Evolutionary conservation across 2,113 vertebrate genomes (phyloP).

Genomic region (Rhynchomys soricoides): DNA sequence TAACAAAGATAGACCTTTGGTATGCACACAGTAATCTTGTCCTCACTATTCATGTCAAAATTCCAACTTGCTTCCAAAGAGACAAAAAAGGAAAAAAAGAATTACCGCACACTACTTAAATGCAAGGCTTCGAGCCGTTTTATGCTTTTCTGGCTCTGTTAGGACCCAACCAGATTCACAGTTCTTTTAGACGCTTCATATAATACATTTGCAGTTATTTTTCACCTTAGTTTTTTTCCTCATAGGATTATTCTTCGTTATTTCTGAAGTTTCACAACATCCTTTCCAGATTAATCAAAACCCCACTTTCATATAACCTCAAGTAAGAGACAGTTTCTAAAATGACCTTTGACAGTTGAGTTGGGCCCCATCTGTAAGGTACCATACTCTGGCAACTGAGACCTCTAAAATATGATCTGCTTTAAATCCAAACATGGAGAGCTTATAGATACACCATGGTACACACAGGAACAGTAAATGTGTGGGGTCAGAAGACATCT

Average conservation of each 20-base stretch:
- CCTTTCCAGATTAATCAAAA: constrained; percentile 15
- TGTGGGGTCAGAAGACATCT: neutral
- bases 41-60: constrained; percentile 18
- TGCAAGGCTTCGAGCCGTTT: neutral
- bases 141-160: neutral
- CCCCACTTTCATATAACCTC: neutral
- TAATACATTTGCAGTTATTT: constrained; percentile 36
- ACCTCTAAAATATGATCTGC: neutral
- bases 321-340: constrained; percentile 37
- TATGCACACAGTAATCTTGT: neutral
- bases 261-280: constrained; percentile 11
- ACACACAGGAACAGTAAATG: neutral
- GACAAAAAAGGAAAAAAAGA: neutral
- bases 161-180: neutral
- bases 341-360: neutral
- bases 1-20: constrained; percentile 34
- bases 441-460: neutral
- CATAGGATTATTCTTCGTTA: neutral
- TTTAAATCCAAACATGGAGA: constrained; percentile 20
- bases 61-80: constrained; percentile 13
- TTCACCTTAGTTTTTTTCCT: constrained; percentile 1
- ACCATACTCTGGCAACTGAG: neutral
- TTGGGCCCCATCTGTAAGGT: neutral
- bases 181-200: neutral
- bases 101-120: neutral